A percentile compares a stretch with the other conserved stretches of the same genome.
Evolutionary conservation across 1,140 invertebrate genomes (phyloP).

Genomic region (Danaus plexippus): DNA sequence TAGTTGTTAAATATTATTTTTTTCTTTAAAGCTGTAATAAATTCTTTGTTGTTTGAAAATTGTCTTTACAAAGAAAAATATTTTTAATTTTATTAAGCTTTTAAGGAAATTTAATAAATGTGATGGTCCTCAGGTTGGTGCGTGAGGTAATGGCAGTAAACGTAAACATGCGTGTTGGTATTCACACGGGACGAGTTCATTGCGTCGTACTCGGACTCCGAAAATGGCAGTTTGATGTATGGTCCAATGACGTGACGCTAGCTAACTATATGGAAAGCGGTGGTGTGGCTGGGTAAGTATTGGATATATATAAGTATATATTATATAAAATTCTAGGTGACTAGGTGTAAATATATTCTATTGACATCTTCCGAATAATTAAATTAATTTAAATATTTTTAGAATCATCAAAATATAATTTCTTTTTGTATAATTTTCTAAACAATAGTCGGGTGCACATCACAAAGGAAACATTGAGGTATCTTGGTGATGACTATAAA

Average conservation of each 20-base stretch:
- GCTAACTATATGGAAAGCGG: conserved; percentile 98
- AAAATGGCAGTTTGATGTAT: conserved; percentile 91
- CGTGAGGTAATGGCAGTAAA: conserved; percentile 91
- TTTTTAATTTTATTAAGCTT: neutral
- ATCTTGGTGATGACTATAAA: conserved; percentile 88
- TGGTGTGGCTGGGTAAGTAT: conserved; percentile 88
- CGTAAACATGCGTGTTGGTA: conserved; percentile 96
- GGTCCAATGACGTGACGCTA: conserved; percentile 96
- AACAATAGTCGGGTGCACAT: conserved; percentile 89
- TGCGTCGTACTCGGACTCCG: conserved; percentile 93
- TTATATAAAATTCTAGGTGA: conserved; percentile 10
- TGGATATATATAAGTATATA: conserved; percentile 2
- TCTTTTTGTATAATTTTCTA: conserved; percentile 15
- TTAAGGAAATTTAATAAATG: neutral
- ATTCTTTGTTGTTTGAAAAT: too few species aligned
- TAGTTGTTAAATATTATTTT: too few species aligned
- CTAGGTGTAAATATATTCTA: too few species aligned
- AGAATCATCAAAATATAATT: neutral
- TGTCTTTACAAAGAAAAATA: neutral
- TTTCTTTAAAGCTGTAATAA: too few species aligned
- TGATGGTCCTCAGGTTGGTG: conserved; percentile 74
- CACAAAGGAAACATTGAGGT: conserved; percentile 90
- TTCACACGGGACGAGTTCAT: conserved; percentile 93
- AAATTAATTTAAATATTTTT: too few species aligned
- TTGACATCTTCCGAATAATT: too few species aligned